Base-by-base conservation (phyloP, 2,113 vertebrate genomes). In the Ceratotherium simum region DNA sequence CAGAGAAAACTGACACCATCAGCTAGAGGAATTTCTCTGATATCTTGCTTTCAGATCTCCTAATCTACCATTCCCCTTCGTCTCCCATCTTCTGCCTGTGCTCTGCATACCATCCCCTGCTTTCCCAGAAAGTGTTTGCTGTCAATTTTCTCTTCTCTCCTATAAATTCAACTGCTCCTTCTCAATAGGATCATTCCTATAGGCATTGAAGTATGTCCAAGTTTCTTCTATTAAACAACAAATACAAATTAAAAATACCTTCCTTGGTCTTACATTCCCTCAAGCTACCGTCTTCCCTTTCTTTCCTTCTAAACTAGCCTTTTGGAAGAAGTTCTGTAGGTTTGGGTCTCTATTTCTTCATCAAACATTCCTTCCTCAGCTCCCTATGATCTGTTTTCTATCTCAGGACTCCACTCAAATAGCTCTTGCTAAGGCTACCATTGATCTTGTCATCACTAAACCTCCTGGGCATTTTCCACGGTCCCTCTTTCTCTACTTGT, bases 1-100 rank as follows among this genome's bases (percentile, higher is more conserved):
- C 79, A 69, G 67, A 31, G 54, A 85, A 95, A 91, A 93, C 21
- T 8, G 75, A 88, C 96, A 58, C 85, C 33, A 85, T 67, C 48
- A 56, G 42, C 60, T 36, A 42, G 82, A 83, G 51, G 83, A 81
- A 95, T 67, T 60, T 90, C 58, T 82, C 60, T 79, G 56, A 56
- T 54, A 31, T 83, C 31, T 48, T 83, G 56, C 54, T n/a, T 16
- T 51, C 64, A 27, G 51, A 82, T 96, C 81, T 76, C 65, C 29
- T 54, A 86, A 72, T 14, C 29, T 23, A 3, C 46, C 20, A 56
- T 90, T 3, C 58, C 36, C 51, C 8, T 69, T 90, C 90, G 88
- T 80, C 31, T 90, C 62, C n/a, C 46, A 33, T 64, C 16, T 81
- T 85, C 79, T 79, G 85, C 29, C 69, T 90, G 75, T 69, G n/a